Evolutionary conservation across 1,140 invertebrate genomes (phyloP).

Genomic region (Hesperophylax magnus): DNA sequence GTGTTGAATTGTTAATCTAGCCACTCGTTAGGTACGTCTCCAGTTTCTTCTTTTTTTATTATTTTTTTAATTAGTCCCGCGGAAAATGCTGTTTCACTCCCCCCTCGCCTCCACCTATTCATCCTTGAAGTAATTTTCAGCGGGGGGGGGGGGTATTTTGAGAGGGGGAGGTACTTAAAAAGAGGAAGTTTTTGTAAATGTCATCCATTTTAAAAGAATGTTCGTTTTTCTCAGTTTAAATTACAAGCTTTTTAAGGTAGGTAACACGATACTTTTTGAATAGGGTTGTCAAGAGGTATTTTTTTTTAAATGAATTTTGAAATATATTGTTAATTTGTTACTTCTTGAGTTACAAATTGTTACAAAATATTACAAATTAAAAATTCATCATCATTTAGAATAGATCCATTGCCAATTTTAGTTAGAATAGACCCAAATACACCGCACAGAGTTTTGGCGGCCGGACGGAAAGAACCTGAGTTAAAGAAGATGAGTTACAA

Average conservation of each 20-base stretch:
- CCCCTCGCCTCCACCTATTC: neutral
- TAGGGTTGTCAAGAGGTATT: neutral
- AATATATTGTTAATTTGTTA: too few relatives aligned
- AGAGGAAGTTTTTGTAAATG: constrained; percentile 22
- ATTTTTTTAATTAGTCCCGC: constrained; percentile 55
- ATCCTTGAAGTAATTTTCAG: constrained; percentile 3
- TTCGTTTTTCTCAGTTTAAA: constrained; percentile 22
- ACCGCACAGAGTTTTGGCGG: too few relatives aligned
- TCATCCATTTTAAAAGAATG: constrained; percentile 38
- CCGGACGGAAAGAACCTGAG: too few relatives aligned
- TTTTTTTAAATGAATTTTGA: neutral
- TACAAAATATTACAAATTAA: too few relatives aligned
- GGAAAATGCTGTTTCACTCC: constrained; percentile 44
- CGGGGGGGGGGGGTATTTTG: neutral
- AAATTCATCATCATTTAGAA: too few relatives aligned
- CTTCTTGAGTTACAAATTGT: too few relatives aligned
- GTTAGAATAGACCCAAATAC: too few relatives aligned
- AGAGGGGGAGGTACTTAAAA: too few relatives aligned
- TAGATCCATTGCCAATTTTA: too few relatives aligned
- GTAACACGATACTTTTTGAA: neutral
- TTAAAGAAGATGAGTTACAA: too few relatives aligned
- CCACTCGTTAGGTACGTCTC: constrained; percentile 46
- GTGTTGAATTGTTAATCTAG: constrained; percentile 54
- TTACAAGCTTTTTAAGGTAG: constrained; percentile 8
- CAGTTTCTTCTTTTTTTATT: constrained; percentile 47